Conservation (phyloP, 2,113 vertebrate genomes). For the Zonotrichia leucophrys region DNA sequence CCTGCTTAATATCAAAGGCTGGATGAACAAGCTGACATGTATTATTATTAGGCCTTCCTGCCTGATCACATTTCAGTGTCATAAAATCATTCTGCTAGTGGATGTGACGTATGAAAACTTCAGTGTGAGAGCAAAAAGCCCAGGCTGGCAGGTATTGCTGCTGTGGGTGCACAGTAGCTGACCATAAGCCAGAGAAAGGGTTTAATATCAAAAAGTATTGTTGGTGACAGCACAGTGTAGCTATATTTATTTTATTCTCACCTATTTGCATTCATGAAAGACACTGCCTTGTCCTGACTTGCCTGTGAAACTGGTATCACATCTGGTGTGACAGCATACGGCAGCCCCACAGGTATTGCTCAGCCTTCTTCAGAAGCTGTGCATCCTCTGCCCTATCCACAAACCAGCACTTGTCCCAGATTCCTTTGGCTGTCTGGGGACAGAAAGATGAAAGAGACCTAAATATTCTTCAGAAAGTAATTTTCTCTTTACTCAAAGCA, state of each 20-base stretch:
- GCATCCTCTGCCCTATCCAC: background rate
- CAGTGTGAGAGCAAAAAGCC: background rate
- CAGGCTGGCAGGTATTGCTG: background rate
- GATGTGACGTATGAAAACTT: background rate
- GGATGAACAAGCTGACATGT: background rate
- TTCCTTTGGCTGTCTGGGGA: background rate
- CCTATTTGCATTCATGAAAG: background rate
- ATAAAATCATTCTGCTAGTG: background rate
- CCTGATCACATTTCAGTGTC: background rate
- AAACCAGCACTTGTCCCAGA: background rate
- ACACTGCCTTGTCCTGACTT: background rate
- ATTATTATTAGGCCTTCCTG: conserved; percentile 14
- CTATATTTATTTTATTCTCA: background rate
- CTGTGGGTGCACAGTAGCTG: background rate
- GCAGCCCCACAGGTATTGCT: background rate
- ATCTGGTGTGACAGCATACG: background rate
- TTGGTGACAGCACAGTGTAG: background rate
- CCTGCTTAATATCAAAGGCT: conserved; percentile 25
- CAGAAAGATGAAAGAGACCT: background rate
- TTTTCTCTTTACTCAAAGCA: conserved; percentile 28
- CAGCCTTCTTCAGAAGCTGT: background rate
- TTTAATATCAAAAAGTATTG: background rate
- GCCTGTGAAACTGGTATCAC: background rate
- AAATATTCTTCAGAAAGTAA: background rate
- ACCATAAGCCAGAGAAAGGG: background rate